Percentiles rank a stretch among this genome's conserved stretches.
Evolutionary conservation across 2,113 vertebrate genomes (phyloP).

Genomic region (Rhinichthys klamathensis): DNA sequence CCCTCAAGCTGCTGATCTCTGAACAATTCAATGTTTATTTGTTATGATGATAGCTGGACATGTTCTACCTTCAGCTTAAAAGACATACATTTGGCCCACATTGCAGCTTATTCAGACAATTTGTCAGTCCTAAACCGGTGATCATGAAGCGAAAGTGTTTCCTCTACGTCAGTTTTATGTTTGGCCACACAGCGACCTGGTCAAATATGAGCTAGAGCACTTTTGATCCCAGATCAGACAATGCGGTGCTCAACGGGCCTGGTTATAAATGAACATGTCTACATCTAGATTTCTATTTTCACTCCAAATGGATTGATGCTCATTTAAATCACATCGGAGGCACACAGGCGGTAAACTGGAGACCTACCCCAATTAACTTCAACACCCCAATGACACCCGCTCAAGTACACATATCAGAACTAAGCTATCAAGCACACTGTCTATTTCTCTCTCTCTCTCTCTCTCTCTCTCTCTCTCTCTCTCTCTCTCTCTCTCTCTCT

Average conservation of each 20-base stretch:
- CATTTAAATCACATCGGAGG: constrained; percentile 13
- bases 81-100: neutral
- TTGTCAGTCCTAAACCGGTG: too few relatives aligned
- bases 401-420: constrained; percentile 37
- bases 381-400: constrained; percentile 40
- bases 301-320: constrained; percentile 13
- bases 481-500: constrained; percentile 1
- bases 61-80: neutral
- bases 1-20: constrained; percentile 29
- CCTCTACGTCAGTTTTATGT: neutral
- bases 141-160: neutral
- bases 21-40: neutral
- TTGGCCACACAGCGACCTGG: constrained; percentile 11
- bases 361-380: constrained; percentile 44
- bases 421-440: constrained; percentile 16
- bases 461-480: neutral
- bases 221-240: constrained; percentile 18
- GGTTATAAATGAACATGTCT: constrained; percentile 42
- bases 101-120: neutral
- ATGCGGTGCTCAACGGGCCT: neutral
- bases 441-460: constrained; percentile 7
- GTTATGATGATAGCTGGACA: neutral
- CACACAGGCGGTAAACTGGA: constrained; percentile 44
- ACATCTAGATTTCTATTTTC: constrained; percentile 38
- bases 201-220: neutral